Conservation (phyloP, 2,113 vertebrate species). For the Cinclus mexicanus region DNA sequence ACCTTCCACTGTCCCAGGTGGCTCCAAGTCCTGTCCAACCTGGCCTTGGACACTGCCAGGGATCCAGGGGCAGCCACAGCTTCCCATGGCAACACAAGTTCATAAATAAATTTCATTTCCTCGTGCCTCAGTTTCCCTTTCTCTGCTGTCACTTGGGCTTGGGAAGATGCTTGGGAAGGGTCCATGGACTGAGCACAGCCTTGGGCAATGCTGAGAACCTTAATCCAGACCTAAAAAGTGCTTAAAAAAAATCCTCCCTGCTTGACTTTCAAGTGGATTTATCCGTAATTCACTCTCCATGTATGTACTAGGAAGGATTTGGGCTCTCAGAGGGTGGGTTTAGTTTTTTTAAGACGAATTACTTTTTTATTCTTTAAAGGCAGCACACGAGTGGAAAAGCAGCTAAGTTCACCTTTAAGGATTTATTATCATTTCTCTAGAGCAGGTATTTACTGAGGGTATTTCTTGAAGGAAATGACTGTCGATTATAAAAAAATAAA, state of each 20-base stretch:
- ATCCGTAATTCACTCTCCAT: not conserved
- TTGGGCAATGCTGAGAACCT: not conserved
- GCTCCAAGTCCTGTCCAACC: not conserved
- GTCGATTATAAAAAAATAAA: constrained; percentile 17
- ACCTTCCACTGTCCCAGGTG: accelerated
- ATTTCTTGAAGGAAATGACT: constrained; percentile 27
- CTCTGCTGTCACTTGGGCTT: not conserved
- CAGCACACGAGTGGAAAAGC: not conserved
- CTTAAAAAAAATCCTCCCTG: not conserved
- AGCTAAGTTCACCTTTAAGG: constrained; percentile 51
- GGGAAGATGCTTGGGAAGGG: not conserved
- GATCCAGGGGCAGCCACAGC: not conserved
- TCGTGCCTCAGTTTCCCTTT: not conserved
- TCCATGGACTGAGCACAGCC: not conserved
- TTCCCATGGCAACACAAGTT: accelerated
- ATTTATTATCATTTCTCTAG: constrained; percentile 18
- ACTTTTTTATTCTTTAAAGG: not conserved
- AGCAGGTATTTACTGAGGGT: not conserved
- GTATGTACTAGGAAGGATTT: not conserved
- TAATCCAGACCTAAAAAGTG: not conserved
- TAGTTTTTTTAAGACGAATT: not conserved
- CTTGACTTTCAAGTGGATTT: constrained; percentile 25
- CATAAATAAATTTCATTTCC: accelerated
- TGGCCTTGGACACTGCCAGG: not conserved
- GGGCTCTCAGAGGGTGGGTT: not conserved